Base-by-base conservation (phyloP, 2,888 invertebrate species). In the Ophraella communa region DNA sequence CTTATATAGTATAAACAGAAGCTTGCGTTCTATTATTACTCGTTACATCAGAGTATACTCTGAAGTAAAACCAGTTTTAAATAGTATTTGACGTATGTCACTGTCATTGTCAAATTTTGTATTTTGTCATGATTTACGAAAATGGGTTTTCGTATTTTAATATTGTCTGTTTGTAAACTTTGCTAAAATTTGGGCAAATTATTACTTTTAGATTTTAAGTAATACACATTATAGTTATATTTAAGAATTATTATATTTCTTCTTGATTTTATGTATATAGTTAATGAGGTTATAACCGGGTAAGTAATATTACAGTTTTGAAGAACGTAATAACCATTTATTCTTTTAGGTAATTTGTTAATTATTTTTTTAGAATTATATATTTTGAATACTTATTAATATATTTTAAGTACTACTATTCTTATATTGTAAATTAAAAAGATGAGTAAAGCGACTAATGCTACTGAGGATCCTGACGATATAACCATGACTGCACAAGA, bases 401-500 rank as follows among this genome's bases (percentile, higher is more conserved):
- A 39, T 30, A 10, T 10, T 5, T 30, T 10, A 17, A 17, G 14
- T 17, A 39, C n/a, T 2, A 39, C 7, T 39, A 7, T 39, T 4
- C 8, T 17, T 17, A 17, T 39, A 39, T 7, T 8, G 39, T 17
- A 4, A 17, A 17, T 21, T 4, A 47, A 35, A 59, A 59, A 52
- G 18, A 81, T 80, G 80, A 79, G 72, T 73, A 80, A 79, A 75
- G 61, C 77, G 70, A 73, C 71, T 57, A 71, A 64, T 71, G 73
- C 74, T 61, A 69, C 57, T 62, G 76, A 77, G 63, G 82, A 82
- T 71, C 63, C 74, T 60, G 81, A 80, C 63, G 81, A 82, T 70
- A 82, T 82, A 67, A 79, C 76, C 52, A 81, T 83, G 81, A 92
- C 92, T 81, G 89, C 91, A 71, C 92, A 92, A 81, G 94, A 94